phyloP scores from a whole-genome alignment of 35 echinoderm and acorn worm genomes.

The Heliocidaris erythrogramma region DNA sequence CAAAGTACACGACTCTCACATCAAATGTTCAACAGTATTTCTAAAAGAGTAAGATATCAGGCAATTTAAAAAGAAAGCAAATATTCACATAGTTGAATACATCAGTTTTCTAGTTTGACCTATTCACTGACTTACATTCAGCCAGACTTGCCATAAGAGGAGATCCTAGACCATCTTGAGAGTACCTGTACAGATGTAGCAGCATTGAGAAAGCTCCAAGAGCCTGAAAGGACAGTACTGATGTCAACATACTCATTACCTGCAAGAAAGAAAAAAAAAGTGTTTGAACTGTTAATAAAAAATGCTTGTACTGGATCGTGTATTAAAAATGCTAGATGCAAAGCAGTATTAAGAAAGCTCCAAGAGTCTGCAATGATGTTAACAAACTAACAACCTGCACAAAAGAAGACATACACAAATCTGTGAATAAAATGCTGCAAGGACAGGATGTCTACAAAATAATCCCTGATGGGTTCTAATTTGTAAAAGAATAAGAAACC shows the following conservation, averaged over 20 bases:
- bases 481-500: too few relatives aligned
- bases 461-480: too few relatives aligned
- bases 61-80: too few relatives aligned
- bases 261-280: slow-evolving; percentile 20
- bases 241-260: slow-evolving; percentile 82
- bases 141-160: slow-evolving; percentile 67
- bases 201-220: slow-evolving; percentile 72
- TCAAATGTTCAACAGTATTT: too few relatives aligned
- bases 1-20: too few relatives aligned
- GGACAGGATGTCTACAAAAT: too few relatives aligned
- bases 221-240: slow-evolving; percentile 70
- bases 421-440: neutral
- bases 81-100: too few relatives aligned
- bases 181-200: slow-evolving; percentile 73
- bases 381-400: slow-evolving; percentile 67
- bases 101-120: too few relatives aligned
- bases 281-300: neutral
- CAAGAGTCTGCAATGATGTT: slow-evolving; percentile 65
- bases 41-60: too few relatives aligned
- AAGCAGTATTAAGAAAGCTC: slow-evolving; percentile 68
- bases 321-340: neutral
- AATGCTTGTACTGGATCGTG: too few relatives aligned
- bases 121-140: slow-evolving; percentile 66
- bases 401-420: neutral
- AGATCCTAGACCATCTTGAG: slow-evolving; percentile 68